Percentiles rank a stretch among this genome's conserved stretches.
These are phyloP conservation scores for Ctenopoma multispine DNA, from an alignment of 2,797 vertebrate genomes.

Conservation along the genomic window DNA sequence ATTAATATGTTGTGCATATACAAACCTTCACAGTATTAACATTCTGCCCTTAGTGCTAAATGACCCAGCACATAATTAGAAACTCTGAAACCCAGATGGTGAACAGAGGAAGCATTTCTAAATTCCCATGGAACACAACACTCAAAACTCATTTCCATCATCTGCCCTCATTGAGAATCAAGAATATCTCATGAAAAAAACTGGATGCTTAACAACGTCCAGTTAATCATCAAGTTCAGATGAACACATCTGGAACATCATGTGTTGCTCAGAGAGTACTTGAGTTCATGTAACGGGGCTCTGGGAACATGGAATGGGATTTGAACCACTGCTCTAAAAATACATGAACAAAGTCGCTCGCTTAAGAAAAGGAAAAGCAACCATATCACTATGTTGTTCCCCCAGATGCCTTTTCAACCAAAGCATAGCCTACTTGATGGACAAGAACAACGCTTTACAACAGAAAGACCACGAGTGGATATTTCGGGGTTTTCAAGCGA, in stretches of 20 bases:
- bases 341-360: not conserved
- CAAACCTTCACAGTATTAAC: slow-evolving; percentile 46
- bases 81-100: slow-evolving; percentile 68
- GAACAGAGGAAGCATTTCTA: slow-evolving; percentile 38
- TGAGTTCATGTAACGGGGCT: not conserved
- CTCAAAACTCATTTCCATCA: not conserved
- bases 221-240: too few relatives aligned
- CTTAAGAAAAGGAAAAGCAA: not conserved
- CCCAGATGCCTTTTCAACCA: slow-evolving; percentile 16
- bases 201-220: too few relatives aligned
- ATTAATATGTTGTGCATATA: slow-evolving; percentile 15
- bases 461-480: slow-evolving; percentile 24
- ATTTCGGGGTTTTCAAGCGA: slow-evolving; percentile 29
- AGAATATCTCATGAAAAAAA: too few relatives aligned
- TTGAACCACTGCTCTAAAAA: not conserved
- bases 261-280: too few relatives aligned
- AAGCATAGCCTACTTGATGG: slow-evolving; percentile 20
- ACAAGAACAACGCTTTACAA: slow-evolving; percentile 7
- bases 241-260: not conserved
- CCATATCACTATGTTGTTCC: not conserved
- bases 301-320: not conserved
- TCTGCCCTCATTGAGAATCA: slow-evolving; percentile 20
- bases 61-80: slow-evolving; percentile 63
- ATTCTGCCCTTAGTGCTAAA: slow-evolving; percentile 59
- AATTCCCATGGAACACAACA: slow-evolving; percentile 30